phyloP scores from a whole-genome alignment of 2,113 vertebrate species.

The Bolborhynchus lineola region DNA sequence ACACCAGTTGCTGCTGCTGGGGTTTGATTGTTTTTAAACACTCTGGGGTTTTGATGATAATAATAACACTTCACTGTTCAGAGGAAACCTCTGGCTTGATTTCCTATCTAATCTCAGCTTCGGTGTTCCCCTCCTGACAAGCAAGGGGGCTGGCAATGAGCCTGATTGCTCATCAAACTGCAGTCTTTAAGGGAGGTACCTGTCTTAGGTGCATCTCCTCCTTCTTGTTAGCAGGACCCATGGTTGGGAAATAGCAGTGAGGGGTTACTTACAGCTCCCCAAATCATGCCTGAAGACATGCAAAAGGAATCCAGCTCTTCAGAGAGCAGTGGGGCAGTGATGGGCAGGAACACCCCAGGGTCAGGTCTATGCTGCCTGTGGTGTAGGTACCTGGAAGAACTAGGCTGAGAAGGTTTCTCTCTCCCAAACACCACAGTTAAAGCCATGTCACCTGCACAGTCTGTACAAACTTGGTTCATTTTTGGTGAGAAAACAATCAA shows the following conservation, averaged over 20 bases:
- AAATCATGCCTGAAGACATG: neutral
- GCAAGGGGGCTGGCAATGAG: neutral
- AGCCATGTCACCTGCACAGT: neutral
- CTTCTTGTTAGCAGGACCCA: neutral
- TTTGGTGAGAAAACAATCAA: neutral
- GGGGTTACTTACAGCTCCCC: neutral
- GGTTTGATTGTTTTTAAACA: conserved; percentile 57
- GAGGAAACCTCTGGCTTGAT: conserved; percentile 37
- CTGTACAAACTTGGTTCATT: neutral
- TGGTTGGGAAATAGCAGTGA: neutral
- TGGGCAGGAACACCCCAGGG: neutral
- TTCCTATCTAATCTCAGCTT: neutral
- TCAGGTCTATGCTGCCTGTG: neutral
- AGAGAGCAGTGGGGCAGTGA: rapidly evolving
- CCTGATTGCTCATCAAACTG: conserved; percentile 55
- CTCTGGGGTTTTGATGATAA: conserved; percentile 31
- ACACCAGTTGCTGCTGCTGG: neutral
- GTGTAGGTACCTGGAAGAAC: neutral
- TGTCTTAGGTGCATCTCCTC: neutral
- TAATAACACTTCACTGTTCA: neutral
- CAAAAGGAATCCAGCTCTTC: neutral
- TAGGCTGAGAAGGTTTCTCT: neutral
- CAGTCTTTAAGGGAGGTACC: neutral
- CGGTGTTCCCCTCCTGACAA: neutral
- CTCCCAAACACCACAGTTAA: neutral